These are phyloP conservation scores for Trichosurus vulpecula DNA, from an alignment of 2,797 vertebrate species.

Conservation along the genomic window DNA sequence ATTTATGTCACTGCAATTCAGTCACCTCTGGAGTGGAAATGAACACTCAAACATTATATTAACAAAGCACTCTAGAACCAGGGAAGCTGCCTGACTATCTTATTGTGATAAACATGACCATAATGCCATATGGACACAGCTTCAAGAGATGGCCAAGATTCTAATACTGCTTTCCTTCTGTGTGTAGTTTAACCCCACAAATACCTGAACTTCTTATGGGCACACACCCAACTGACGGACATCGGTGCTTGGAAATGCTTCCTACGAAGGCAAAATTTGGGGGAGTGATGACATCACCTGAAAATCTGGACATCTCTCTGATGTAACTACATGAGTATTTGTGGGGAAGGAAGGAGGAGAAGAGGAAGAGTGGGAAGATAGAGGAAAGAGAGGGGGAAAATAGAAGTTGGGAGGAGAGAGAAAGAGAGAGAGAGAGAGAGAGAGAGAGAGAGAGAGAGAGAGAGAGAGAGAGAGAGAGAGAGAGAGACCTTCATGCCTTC, in stretches of 20 bases:
- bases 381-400: neutral
- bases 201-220: conserved; percentile 76
- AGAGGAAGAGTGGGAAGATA: neutral
- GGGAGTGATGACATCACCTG: conserved; percentile 66
- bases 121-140: conserved; percentile 31
- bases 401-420: neutral
- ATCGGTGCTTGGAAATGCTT: conserved; percentile 50
- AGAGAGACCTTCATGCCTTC: neutral
- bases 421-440: neutral
- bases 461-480: neutral
- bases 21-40: conserved; percentile 21
- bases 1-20: conserved; percentile 24
- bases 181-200: conserved; percentile 70
- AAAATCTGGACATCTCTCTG: conserved; percentile 41
- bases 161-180: conserved; percentile 66
- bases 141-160: conserved; percentile 48
- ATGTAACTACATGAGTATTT: conserved; percentile 15
- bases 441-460: neutral
- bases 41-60: conserved; percentile 28
- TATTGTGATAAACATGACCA: conserved; percentile 48
- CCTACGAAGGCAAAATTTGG: conserved; percentile 79
- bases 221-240: conserved; percentile 63
- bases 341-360: too few species aligned
- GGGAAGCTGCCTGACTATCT: conserved; percentile 46
- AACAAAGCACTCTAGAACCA: conserved; percentile 34